A percentile compares a stretch with the other conserved stretches of the same genome.
phyloP scores from a whole-genome alignment of 2,797 vertebrate species.

The Hemitrygon akajei region DNA sequence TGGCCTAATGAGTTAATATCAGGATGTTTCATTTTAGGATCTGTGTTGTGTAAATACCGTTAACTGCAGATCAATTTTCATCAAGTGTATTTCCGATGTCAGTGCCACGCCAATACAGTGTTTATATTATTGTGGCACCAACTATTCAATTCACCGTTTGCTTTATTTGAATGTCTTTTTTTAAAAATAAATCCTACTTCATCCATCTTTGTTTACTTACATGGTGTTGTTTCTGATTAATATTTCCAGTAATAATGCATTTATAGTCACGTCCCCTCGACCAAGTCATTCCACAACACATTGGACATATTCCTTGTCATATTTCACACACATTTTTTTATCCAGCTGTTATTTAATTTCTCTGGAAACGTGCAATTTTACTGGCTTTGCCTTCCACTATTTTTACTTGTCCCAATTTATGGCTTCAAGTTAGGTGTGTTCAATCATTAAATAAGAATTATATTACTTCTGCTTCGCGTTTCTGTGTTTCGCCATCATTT shows the following conservation, averaged over 20 bases:
- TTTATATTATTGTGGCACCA: not conserved
- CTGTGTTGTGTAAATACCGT: not conserved
- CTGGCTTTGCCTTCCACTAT: no score
- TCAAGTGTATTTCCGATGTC: not conserved
- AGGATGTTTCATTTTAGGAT: not conserved
- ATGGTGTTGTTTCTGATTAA: not conserved
- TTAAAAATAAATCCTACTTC: not conserved
- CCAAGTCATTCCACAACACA: not conserved
- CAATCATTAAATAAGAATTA: not conserved
- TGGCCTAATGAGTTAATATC: not conserved
- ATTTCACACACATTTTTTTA: not conserved
- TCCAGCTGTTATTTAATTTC: not conserved
- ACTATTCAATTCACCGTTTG: not conserved
- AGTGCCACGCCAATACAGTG: not conserved
- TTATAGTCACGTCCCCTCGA: no score
- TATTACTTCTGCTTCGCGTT: not conserved
- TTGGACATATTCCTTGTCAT: not conserved
- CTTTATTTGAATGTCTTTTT: not conserved
- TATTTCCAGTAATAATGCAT: not conserved
- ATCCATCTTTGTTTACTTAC: not conserved
- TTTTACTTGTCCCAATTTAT: not conserved
- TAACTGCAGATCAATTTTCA: not conserved
- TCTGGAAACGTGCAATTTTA: not conserved
- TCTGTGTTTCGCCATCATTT: not conserved
- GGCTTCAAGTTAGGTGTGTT: not conserved